Base-by-base conservation (phyloP, 1,140 invertebrate genomes). In the Hyles vespertilio region DNA sequence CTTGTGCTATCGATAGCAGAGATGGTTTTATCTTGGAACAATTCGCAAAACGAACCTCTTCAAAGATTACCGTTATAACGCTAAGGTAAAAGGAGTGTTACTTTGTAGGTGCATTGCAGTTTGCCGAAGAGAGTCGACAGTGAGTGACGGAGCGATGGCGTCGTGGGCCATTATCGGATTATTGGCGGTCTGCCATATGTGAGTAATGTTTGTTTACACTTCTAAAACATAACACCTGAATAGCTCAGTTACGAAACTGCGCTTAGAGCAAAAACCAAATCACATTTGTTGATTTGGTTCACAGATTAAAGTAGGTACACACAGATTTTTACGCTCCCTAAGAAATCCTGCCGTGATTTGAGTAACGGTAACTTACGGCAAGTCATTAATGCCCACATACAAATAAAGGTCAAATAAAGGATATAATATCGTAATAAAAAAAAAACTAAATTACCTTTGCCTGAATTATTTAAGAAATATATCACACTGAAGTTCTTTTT, bases 61-160 rank as follows among this genome's bases (percentile, higher is more conserved):
- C 59, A 47, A 34, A 79, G 69, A 79, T 73, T 67, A 72, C 63
- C 59, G 74, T 72, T 74, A 74, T 56, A 33, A 6, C 46, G 59
- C 45, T 61, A 54, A 56, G 57, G 47, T 66, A 70, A 67, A 70
- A 70, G 50, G 55, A 52, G 51, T 47, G 59, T 51, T 47, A 5
- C 58, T n/a, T 46, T 59, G 32, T 32, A 45, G 52, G 49, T 44
- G 40, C 40, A n/a, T 44, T 67, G 46, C 80, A 87, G 80, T 83
- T 59, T 51, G 61, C 47, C 61, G 47, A 33, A 36, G 70, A 45
- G 63, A 54, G 65, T 62, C 75, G 69, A 47, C 67, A 40, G 12
- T 61, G 70, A 54, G 43, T 56, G 70, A 76, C 81, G 79, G 47
- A 65, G 69, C 49, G 36, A 87, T 85, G 81, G 79, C 74, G 65